Evolutionary conservation across 2,113 vertebrate species (phyloP).

Genomic region (Rissa tridactyla): DNA sequence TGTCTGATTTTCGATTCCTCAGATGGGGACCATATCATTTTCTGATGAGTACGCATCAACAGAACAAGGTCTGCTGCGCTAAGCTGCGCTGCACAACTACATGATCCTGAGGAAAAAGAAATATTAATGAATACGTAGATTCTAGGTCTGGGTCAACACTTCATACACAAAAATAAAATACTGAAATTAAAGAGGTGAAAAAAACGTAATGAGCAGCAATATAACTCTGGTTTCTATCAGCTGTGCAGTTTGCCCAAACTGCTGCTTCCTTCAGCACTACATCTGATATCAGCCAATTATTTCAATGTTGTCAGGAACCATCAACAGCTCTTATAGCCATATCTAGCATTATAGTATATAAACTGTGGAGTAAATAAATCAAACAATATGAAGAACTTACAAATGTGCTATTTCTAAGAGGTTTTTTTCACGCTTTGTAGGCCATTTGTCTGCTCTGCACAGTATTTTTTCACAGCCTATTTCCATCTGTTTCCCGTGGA

Average conservation of each 20-base stretch:
- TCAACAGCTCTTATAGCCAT: background rate
- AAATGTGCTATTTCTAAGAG: background rate
- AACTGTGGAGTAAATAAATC: constrained; percentile 37
- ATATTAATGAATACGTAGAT: too few relatives aligned
- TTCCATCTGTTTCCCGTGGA: constrained; percentile 37
- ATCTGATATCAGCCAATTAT: background rate
- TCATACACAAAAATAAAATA: background rate
- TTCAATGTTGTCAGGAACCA: background rate
- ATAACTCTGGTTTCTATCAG: background rate
- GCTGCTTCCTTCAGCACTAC: background rate
- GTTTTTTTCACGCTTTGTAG: background rate
- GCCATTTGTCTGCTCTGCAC: constrained; percentile 45
- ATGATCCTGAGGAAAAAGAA: background rate
- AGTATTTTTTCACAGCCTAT: constrained; percentile 21
- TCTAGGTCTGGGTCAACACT: background rate
- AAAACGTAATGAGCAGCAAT: background rate
- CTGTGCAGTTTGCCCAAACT: background rate
- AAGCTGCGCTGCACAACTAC: background rate
- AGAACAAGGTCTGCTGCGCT: background rate
- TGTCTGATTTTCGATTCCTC: background rate
- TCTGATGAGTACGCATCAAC: background rate
- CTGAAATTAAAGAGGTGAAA: background rate
- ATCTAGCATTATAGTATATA: background rate
- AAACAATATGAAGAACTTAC: constrained; percentile 34
- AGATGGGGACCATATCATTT: too few relatives aligned